Percentiles rank a stretch among this genome's conserved stretches.
Evolutionary conservation across 2,113 vertebrate species (phyloP).

Genomic region (Daubentonia madagascariensis): DNA sequence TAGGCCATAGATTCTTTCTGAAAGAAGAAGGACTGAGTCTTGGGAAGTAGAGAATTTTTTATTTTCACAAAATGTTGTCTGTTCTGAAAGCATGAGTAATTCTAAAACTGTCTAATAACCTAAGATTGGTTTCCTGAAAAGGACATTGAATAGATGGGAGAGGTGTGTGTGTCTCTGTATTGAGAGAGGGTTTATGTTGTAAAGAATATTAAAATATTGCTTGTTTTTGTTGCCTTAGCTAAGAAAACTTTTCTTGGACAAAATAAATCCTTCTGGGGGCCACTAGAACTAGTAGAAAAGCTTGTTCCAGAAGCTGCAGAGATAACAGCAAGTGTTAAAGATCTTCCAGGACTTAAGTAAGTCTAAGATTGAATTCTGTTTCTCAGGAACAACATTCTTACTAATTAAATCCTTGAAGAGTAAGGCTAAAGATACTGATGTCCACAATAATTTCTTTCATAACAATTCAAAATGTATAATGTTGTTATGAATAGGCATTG

Average conservation of each 20-base stretch:
- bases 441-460: neutral
- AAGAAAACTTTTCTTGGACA: constrained; percentile 99
- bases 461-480: neutral
- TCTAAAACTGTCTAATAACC: neutral
- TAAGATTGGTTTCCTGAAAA: neutral
- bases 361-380: constrained; percentile 59
- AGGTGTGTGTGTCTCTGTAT: neutral
- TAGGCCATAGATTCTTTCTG: neutral
- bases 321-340: constrained; percentile 98
- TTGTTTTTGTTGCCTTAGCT: constrained; percentile 81
- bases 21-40: constrained; percentile 3
- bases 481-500: neutral
- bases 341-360: constrained; percentile 98
- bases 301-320: constrained; percentile 97
- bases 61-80: neutral
- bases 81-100: constrained; percentile 44
- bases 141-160: neutral
- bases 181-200: neutral
- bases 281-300: constrained; percentile 98
- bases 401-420: neutral
- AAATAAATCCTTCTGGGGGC: constrained; percentile 99
- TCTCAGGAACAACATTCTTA: neutral
- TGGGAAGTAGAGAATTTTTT: neutral
- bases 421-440: neutral
- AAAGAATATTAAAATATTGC: constrained; percentile 10